phyloP scores from a whole-genome alignment of 1,140 invertebrate species.

The Ridgeia piscesae region DNA sequence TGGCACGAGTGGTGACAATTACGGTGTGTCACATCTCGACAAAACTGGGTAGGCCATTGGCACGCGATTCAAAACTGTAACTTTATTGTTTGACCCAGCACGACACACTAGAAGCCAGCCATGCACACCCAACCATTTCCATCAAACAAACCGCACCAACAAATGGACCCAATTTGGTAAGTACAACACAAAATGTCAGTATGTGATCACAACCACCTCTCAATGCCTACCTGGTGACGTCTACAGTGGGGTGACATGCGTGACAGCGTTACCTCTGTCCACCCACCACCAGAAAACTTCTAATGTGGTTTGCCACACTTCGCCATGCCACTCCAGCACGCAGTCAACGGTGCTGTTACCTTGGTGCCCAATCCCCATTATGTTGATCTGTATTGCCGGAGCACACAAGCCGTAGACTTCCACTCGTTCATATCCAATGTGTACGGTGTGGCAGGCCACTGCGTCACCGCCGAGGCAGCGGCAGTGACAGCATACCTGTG shows the following conservation, averaged over 20 bases:
- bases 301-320: not conserved
- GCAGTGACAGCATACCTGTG: not conserved
- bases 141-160: not conserved
- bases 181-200: not conserved
- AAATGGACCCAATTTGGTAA: not conserved
- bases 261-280: not conserved
- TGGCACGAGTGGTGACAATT: not conserved
- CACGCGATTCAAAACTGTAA: not conserved
- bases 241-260: not conserved
- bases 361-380: constrained; percentile 3
- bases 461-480: not conserved
- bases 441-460: not conserved
- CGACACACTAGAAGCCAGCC: not conserved
- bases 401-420: not conserved
- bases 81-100: not conserved
- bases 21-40: not conserved
- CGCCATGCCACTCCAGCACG: not conserved
- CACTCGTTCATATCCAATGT: not conserved
- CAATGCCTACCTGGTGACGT: not conserved
- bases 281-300: not conserved
- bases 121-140: not conserved
- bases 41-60: not conserved
- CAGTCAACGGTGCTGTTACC: not conserved
- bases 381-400: not conserved
- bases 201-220: not conserved